phyloP scores from a whole-genome alignment of 2,888 invertebrate genomes.

The Trachelus tabidus region DNA sequence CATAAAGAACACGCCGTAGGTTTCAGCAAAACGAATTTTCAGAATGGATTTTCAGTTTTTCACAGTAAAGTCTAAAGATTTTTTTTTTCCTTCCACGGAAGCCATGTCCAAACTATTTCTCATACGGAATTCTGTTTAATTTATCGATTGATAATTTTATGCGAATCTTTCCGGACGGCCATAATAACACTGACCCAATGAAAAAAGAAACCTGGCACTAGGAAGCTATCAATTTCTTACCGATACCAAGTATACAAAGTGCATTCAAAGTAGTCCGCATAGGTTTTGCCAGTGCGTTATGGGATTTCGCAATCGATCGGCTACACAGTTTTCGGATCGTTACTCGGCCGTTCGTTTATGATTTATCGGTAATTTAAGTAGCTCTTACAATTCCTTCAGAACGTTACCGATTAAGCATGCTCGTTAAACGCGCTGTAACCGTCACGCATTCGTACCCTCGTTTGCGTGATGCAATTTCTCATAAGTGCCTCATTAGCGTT shows the following conservation, averaged over 20 bases:
- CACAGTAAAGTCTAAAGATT: background rate
- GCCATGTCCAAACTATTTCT: background rate
- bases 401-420: slow-evolving; percentile 36
- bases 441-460: slow-evolving; percentile 38
- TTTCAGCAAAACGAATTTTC: background rate
- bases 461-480: slow-evolving; percentile 38
- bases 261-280: background rate
- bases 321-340: background rate
- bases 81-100: background rate
- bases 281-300: background rate
- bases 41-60: background rate
- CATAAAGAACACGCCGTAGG: background rate
- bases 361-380: slow-evolving; percentile 13
- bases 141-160: no score
- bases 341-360: slow-evolving; percentile 1
- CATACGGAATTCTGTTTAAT: background rate
- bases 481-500: slow-evolving; percentile 46
- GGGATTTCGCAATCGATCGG: background rate
- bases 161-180: no score
- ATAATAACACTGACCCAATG: no score
- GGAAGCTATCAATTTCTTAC: slow-evolving; percentile 10
- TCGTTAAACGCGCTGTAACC: slow-evolving; percentile 40
- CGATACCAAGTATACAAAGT: background rate
- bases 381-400: slow-evolving; percentile 25
- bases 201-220: slow-evolving; percentile 7